These are phyloP conservation scores for Hypolimnas misippus DNA, from an alignment of 2,888 invertebrate genomes.

Conservation along the genomic window DNA sequence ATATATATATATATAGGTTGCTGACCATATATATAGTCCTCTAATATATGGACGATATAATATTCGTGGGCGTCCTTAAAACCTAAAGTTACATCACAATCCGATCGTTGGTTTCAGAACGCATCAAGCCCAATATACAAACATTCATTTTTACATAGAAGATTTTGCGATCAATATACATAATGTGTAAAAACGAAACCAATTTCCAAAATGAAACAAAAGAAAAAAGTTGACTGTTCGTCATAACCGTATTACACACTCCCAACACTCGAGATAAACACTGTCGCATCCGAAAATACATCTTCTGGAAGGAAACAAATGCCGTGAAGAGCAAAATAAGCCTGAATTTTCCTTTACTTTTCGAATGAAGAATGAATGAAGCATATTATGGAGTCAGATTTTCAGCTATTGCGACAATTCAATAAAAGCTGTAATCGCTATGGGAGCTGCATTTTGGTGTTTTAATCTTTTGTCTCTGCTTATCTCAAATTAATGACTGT, in stretches of 20 bases:
- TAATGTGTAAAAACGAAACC: no score
- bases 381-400: constrained; percentile 44
- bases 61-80: no score
- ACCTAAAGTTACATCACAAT: no score
- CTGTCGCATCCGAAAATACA: constrained; percentile 69
- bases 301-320: constrained; percentile 77
- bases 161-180: no score
- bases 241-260: constrained; percentile 49
- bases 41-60: no score
- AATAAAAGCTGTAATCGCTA: constrained; percentile 13
- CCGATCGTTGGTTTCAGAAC: no score
- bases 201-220: no score
- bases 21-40: no score
- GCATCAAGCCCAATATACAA: no score
- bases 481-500: neutral
- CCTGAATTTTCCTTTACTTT: constrained; percentile 58
- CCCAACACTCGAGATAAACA: constrained; percentile 68
- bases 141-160: no score
- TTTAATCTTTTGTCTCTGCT: neutral
- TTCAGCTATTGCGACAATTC: constrained; percentile 22
- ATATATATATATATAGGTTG: no score
- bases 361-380: constrained; percentile 39
- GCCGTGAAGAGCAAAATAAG: constrained; percentile 64
- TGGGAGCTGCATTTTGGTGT: neutral
- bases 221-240: constrained; percentile 3